Conservation (phyloP, 1,140 invertebrate species). For the Tetraneura akinire region DNA sequence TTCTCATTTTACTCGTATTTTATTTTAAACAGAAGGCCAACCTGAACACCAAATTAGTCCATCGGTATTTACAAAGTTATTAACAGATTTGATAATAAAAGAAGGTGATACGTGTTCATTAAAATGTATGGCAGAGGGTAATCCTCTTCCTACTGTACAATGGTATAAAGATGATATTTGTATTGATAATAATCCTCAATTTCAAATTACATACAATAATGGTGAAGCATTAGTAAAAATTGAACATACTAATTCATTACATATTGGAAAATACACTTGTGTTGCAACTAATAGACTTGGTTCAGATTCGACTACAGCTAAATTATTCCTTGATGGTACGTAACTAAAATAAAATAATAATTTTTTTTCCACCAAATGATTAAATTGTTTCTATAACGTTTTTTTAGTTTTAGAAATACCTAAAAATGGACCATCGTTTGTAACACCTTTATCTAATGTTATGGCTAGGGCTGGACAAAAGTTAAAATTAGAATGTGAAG, state of each 20-base stretch:
- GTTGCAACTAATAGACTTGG: slow-evolving; percentile 72
- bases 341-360: slow-evolving; percentile 55
- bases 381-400: background rate
- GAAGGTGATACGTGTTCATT: slow-evolving; percentile 71
- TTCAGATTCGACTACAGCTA: slow-evolving; percentile 64
- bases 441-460: slow-evolving; percentile 64
- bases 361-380: background rate
- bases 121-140: slow-evolving; percentile 71
- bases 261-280: slow-evolving; percentile 68
- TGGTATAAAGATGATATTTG: slow-evolving; percentile 78
- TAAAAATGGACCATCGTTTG: slow-evolving; percentile 63
- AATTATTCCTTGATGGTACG: slow-evolving; percentile 63
- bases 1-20: background rate
- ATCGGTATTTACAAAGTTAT: slow-evolving; percentile 67
- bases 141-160: slow-evolving; percentile 75
- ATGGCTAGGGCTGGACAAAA: slow-evolving; percentile 69
- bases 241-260: slow-evolving; percentile 64
- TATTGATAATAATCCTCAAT: slow-evolving; percentile 74
- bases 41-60: slow-evolving; percentile 68
- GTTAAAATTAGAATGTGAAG: slow-evolving; percentile 70
- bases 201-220: slow-evolving; percentile 68
- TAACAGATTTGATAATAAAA: slow-evolving; percentile 65
- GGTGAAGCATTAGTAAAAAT: slow-evolving; percentile 68
- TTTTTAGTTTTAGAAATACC: slow-evolving; percentile 48
- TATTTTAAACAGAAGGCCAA: slow-evolving; percentile 64